Percentiles rank a stretch among this genome's conserved stretches.
phyloP scores from a whole-genome alignment of 2,797 vertebrate species.

The Pitangus sulphuratus region DNA sequence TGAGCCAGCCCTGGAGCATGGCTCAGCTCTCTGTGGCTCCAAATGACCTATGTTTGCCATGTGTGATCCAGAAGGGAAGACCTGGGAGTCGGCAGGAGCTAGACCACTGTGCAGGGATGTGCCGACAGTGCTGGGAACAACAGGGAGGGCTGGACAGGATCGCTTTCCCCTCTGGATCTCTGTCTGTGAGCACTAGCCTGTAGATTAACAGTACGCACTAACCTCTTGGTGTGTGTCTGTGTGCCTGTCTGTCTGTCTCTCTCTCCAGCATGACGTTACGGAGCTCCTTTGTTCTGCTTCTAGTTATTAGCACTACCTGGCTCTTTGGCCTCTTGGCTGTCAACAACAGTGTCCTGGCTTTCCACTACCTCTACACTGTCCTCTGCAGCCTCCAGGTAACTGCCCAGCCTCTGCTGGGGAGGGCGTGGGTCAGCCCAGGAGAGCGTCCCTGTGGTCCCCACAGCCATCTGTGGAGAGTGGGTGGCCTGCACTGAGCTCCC shows the following conservation, averaged over 20 bases:
- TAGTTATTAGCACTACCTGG: slow-evolving; percentile 94
- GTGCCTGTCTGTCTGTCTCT: slow-evolving; percentile 52
- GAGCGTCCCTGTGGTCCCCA: not conserved
- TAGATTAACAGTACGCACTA: slow-evolving; percentile 54
- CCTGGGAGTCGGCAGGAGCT: not conserved
- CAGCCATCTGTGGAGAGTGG: not conserved
- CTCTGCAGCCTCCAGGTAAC: slow-evolving; percentile 94
- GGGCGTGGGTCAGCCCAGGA: not conserved
- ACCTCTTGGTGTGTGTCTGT: slow-evolving; percentile 42
- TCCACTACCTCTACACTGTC: slow-evolving; percentile 95
- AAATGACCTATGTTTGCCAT: not conserved
- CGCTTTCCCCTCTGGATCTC: slow-evolving; percentile 14
- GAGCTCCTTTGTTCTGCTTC: slow-evolving; percentile 92
- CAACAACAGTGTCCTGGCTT: slow-evolving; percentile 97
- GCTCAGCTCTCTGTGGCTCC: not conserved
- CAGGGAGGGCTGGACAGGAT: not conserved
- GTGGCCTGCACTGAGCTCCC: not conserved
- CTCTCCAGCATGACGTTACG: slow-evolving; percentile 87
- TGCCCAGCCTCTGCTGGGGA: not conserved
- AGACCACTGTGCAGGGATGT: not conserved
- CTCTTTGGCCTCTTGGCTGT: slow-evolving; percentile 96
- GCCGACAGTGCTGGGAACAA: not conserved
- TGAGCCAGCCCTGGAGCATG: not conserved
- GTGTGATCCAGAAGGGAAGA: slow-evolving; percentile 33
- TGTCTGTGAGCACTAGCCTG: slow-evolving; percentile 4